A percentile compares a stretch with the other conserved stretches of the same genome.
Conservation (phyloP, 2,113 vertebrate species). For the Podarcis cretensis region DNA sequence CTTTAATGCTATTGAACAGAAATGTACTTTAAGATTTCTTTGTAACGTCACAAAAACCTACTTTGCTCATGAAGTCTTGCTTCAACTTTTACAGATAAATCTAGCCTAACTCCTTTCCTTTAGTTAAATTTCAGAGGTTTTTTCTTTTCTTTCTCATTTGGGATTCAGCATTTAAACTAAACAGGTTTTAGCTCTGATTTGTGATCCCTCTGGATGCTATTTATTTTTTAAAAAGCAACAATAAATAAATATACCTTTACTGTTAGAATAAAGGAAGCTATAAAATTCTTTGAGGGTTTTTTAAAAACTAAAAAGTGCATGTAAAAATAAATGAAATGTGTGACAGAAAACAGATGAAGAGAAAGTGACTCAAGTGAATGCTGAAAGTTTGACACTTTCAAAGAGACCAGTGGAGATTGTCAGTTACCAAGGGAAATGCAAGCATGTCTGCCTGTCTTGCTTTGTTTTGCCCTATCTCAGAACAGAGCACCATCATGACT, state of each 20-base stretch:
- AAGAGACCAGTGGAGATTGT: neutral
- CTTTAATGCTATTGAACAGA: neutral
- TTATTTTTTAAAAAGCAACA: neutral
- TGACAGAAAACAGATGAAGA: neutral
- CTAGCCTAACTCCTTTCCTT: neutral
- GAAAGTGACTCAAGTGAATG: neutral
- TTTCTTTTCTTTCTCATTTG: neutral
- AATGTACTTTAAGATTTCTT: constrained; percentile 19
- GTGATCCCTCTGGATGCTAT: constrained; percentile 1
- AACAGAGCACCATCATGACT: too few species aligned
- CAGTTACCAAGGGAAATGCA: neutral
- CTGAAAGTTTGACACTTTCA: neutral
- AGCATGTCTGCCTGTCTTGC: too few species aligned
- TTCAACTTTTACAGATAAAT: constrained; percentile 12
- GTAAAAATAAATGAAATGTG: neutral
- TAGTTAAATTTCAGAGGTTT: neutral
- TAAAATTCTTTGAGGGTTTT: neutral
- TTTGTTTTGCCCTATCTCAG: too few species aligned
- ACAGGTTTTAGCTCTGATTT: constrained; percentile 18
- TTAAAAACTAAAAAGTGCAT: neutral
- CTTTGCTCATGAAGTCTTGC: constrained; percentile 3
- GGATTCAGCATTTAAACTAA: constrained; percentile 7
- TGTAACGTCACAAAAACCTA: constrained; percentile 2
- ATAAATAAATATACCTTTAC: neutral
- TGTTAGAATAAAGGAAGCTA: constrained; percentile 22